Percentiles rank a stretch among this genome's conserved stretches.
These are phyloP conservation scores for Malthinus flaveolus DNA, from an alignment of 2,888 invertebrate genomes.

Conservation along the genomic window DNA sequence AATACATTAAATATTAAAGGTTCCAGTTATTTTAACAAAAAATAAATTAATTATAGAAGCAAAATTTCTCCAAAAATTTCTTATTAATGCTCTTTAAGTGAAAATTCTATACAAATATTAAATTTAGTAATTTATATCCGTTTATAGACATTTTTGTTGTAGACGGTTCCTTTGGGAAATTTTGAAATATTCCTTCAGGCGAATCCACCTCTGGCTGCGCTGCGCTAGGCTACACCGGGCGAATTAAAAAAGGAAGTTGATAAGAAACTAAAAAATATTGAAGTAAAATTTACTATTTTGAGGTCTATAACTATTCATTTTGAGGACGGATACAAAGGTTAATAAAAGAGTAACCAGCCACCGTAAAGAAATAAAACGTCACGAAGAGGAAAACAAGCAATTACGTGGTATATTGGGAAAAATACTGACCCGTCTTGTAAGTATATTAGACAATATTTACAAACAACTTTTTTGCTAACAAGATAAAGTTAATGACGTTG, in stretches of 20 bases:
- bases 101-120: slow-evolving; percentile 37
- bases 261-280: slow-evolving; percentile 11
- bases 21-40: too few relatives aligned
- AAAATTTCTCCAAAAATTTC: too few relatives aligned
- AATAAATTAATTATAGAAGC: too few relatives aligned
- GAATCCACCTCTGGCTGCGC: slow-evolving; percentile 38
- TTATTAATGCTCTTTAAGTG: slow-evolving; percentile 29
- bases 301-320: slow-evolving; percentile 44
- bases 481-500: slow-evolving; percentile 32
- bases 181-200: slow-evolving; percentile 42
- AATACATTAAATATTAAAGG: too few relatives aligned
- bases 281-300: slow-evolving; percentile 3
- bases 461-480: slow-evolving; percentile 30
- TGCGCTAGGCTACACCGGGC: neutral
- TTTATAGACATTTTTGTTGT: slow-evolving; percentile 43
- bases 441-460: slow-evolving; percentile 17
- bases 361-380: slow-evolving; percentile 47
- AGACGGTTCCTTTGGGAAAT: slow-evolving; percentile 44
- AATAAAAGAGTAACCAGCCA: slow-evolving; percentile 50
- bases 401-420: slow-evolving; percentile 43
- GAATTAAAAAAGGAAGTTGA: slow-evolving; percentile 2
- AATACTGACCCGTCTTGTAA: slow-evolving; percentile 14
- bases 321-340: slow-evolving; percentile 49
- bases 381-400: slow-evolving; percentile 42
- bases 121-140: slow-evolving; percentile 46